These are phyloP conservation scores for Chaetodon trifascialis DNA, from an alignment of 2,113 vertebrate species.

Conservation along the genomic window DNA sequence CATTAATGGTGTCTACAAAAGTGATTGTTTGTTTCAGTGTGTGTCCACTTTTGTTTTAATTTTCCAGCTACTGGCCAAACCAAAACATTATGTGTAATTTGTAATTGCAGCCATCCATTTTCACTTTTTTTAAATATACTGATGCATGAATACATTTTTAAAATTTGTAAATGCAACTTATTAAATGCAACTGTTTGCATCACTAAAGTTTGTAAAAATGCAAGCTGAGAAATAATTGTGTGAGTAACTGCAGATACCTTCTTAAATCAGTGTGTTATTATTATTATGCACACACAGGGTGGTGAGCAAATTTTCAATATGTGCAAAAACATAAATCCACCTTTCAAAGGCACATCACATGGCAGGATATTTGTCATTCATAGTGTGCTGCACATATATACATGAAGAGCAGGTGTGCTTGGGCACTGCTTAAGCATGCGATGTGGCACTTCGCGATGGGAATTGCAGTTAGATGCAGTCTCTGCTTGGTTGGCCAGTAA, in stretches of 20 bases:
- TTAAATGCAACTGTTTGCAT: constrained; percentile 1
- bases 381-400: not conserved
- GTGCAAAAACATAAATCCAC: constrained; percentile 15
- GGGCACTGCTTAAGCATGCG: not conserved
- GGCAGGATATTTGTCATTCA: not conserved
- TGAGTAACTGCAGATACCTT: not conserved
- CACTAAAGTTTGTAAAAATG: not conserved
- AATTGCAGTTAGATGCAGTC: constrained; percentile 12
- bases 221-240: not conserved
- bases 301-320: constrained; percentile 9
- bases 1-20: constrained; percentile 5
- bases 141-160: not conserved
- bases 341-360: not conserved
- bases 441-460: not conserved
- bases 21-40: not conserved
- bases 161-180: not conserved
- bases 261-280: too few species aligned
- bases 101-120: not conserved
- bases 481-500: not conserved
- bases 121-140: not conserved
- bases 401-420: not conserved
- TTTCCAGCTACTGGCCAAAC: not conserved
- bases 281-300: not conserved
- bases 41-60: not conserved
- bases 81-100: not conserved